Evolutionary conservation across 2,888 invertebrate genomes (phyloP).

Genomic region (Drosophila mercatorum): DNA sequence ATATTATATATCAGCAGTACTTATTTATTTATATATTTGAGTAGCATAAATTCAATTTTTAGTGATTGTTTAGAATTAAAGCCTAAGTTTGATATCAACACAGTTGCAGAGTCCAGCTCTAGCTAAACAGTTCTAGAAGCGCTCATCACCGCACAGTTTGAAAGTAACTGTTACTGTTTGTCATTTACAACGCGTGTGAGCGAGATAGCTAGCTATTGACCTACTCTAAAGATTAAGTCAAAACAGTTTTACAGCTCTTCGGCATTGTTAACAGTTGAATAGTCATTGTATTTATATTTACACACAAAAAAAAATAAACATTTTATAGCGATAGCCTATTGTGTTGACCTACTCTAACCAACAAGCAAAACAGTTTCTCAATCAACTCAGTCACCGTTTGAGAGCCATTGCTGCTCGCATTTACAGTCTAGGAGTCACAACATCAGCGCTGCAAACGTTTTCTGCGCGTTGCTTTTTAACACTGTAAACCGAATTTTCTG

Average conservation of each 20-base stretch:
- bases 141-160: not conserved
- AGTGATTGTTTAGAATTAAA: not conserved
- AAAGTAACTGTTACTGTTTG: not conserved
- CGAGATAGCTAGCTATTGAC: not conserved
- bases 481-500: not conserved
- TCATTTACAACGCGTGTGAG: not conserved
- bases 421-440: not conserved
- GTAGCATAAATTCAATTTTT: not conserved
- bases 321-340: constrained; percentile 3
- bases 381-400: not conserved
- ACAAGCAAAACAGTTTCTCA: constrained; percentile 3
- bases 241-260: not conserved
- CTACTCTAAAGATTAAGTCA: constrained; percentile 5
- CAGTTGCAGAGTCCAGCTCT: not conserved
- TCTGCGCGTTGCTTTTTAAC: not conserved
- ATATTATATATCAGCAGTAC: not conserved
- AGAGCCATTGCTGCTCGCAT: not conserved
- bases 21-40: not conserved
- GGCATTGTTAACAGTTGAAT: not conserved
- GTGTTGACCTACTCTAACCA: constrained; percentile 13
- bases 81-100: not conserved
- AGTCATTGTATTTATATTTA: not conserved
- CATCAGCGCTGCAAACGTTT: constrained; percentile 2
- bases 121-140: not conserved
- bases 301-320: not conserved